Conservation (phyloP, 1,140 invertebrate genomes). For the Papilio glaucus region DNA sequence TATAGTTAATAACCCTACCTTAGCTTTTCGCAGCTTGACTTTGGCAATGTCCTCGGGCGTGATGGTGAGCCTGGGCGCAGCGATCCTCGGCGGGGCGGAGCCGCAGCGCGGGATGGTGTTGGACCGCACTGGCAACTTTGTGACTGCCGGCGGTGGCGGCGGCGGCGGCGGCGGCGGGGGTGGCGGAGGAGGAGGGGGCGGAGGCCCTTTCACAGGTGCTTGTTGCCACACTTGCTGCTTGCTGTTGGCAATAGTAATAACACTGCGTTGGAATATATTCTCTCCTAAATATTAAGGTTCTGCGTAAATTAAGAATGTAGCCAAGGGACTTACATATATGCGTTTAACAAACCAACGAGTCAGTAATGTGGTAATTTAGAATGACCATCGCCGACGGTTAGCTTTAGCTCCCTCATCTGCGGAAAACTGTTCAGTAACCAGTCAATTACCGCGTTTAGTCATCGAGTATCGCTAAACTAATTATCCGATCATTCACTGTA, state of each 20-base stretch:
- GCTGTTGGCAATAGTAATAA: neutral
- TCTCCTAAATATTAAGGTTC: no score
- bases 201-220: slow-evolving; percentile 15
- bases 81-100: slow-evolving; percentile 66
- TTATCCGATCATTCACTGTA: no score
- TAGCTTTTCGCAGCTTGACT: slow-evolving; percentile 74
- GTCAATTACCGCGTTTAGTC: no score
- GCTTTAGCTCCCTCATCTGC: no score
- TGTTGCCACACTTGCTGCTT: neutral
- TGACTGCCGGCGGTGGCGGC: slow-evolving; percentile 49
- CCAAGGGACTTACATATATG: no score
- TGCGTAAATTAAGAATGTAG: no score
- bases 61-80: slow-evolving; percentile 68
- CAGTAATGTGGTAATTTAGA: no score
- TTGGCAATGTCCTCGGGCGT: slow-evolving; percentile 78
- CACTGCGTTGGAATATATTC: neutral
- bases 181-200: slow-evolving; percentile 44
- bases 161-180: slow-evolving; percentile 59
- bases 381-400: no score
- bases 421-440: no score
- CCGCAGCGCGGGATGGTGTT: slow-evolving; percentile 69
- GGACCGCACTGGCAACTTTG: slow-evolving; percentile 51
- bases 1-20: no score
- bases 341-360: no score
- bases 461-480: no score